These are phyloP conservation scores for Apodemia zela DNA, from an alignment of 2,888 invertebrate species.

Conservation along the genomic window DNA sequence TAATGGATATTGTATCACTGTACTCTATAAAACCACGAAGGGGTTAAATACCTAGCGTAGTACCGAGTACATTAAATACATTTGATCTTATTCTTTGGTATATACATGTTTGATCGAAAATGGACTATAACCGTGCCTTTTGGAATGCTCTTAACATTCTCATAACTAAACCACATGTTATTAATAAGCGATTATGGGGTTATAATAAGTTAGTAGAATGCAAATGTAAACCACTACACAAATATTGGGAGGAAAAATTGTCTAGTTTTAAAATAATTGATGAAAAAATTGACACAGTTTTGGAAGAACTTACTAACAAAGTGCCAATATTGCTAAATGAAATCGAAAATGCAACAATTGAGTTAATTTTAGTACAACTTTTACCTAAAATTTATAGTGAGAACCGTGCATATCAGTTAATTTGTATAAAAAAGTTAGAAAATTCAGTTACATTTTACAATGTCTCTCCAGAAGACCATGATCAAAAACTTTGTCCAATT, in stretches of 20 bases:
- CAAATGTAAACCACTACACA: constrained; percentile 21
- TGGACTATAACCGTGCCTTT: constrained; percentile 53
- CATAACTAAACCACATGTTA: constrained; percentile 84
- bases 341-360: constrained; percentile 30
- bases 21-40: no score
- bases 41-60: no score
- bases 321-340: constrained; percentile 29
- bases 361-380: constrained; percentile 54
- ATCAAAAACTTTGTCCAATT: constrained; percentile 62
- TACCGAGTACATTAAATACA: no score
- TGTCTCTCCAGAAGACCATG: constrained; percentile 51
- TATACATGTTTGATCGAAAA: no score
- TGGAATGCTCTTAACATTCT: constrained; percentile 84
- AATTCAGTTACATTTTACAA: constrained; percentile 67
- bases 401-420: constrained; percentile 54
- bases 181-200: constrained; percentile 86
- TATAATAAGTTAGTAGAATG: constrained; percentile 47
- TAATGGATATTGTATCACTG: no score
- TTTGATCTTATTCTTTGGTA: no score
- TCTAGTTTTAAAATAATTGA: constrained; percentile 21
- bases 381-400: constrained; percentile 57
- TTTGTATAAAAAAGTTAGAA: constrained; percentile 57
- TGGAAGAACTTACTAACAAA: constrained; percentile 29
- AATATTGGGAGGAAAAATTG: constrained; percentile 23
- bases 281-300: constrained; percentile 21